These are phyloP conservation scores for Stylophora pistillata DNA, from an alignment of 64 coral and sea anemone species.

Conservation along the genomic window DNA sequence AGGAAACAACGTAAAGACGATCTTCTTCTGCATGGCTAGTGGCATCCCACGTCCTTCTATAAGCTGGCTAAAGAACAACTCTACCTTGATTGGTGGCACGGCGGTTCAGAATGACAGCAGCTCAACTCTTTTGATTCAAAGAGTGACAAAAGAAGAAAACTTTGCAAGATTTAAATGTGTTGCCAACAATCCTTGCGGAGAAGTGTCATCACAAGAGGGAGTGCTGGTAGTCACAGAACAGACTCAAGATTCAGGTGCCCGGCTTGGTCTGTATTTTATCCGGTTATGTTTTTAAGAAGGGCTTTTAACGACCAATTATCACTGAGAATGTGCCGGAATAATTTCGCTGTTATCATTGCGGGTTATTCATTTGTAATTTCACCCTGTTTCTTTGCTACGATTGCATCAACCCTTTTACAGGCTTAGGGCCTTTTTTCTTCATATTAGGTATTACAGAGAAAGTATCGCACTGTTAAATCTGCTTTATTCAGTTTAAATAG, in stretches of 20 bases:
- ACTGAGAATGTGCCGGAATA: no score
- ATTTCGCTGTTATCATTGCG: no score
- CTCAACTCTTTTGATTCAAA: background rate
- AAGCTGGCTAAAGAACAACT: conserved; percentile 12
- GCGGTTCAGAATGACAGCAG: background rate
- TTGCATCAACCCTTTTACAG: no score
- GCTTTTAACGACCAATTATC: no score
- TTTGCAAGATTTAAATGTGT: background rate
- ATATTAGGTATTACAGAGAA: no score
- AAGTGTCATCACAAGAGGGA: background rate
- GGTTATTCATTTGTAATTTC: no score
- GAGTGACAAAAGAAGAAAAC: background rate
- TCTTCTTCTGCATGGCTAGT: background rate
- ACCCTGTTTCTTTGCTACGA: no score
- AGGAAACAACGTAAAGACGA: background rate
- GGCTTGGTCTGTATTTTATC: background rate
- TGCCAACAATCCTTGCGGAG: background rate
- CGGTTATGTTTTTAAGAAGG: no score
- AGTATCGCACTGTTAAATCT: background rate
- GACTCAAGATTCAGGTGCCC: background rate
- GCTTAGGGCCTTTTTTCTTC: no score
- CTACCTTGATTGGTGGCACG: background rate
- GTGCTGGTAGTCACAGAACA: background rate
- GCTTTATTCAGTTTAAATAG: no score
- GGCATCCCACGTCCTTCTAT: background rate